phyloP scores from a whole-genome alignment of 35 echinoderm and acorn worm genomes.

The Acanthaster planci region DNA sequence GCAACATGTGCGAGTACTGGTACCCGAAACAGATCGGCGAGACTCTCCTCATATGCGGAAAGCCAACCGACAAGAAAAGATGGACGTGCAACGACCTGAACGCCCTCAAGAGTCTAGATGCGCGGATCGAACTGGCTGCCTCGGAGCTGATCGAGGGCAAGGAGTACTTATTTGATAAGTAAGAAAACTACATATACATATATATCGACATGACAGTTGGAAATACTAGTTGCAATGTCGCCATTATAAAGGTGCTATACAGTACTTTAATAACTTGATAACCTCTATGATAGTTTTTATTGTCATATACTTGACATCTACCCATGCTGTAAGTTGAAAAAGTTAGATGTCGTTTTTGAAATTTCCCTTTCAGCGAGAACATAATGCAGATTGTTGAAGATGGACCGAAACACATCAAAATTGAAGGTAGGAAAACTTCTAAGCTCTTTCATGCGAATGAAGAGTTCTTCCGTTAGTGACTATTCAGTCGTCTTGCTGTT shows the following conservation, averaged over 20 bases:
- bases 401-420: slow-evolving; percentile 14
- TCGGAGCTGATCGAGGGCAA: slow-evolving; percentile 9
- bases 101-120: not conserved
- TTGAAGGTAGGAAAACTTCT: not conserved
- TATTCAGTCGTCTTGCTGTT: not conserved
- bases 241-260: no score
- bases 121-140: not conserved
- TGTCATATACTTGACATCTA: no score
- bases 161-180: slow-evolving; percentile 12
- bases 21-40: not conserved
- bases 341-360: no score
- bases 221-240: no score
- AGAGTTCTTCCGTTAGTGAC: not conserved
- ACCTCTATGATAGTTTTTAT: no score
- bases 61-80: not conserved
- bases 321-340: no score
- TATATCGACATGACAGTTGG: no score
- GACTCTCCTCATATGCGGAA: not conserved
- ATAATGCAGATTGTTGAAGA: slow-evolving; percentile 9
- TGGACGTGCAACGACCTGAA: not conserved
- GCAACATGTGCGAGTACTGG: slow-evolving; percentile 7
- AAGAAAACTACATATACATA: not conserved
- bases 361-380: not conserved
- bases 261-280: no score
- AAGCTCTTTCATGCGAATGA: not conserved